Conservation (phyloP, 2,888 invertebrate species). For the Heliconius ismenius region DNA sequence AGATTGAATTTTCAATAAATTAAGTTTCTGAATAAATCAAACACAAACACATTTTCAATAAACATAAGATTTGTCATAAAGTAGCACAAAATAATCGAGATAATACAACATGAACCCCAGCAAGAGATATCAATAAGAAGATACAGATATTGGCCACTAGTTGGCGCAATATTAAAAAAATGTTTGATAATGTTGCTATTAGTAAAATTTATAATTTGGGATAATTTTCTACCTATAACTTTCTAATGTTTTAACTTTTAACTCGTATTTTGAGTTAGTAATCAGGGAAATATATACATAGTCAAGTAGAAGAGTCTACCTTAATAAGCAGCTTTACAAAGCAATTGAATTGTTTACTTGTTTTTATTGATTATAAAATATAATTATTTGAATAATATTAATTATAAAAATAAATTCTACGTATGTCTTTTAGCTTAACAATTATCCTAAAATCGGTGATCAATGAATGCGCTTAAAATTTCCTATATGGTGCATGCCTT, state of each 20-base stretch:
- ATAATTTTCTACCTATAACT: neutral
- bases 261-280: neutral
- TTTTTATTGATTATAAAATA: neutral
- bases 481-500: neutral
- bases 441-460: neutral
- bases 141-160: slow-evolving; percentile 68
- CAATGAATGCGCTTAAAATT: neutral
- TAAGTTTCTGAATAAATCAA: slow-evolving; percentile 57
- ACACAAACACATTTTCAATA: slow-evolving; percentile 71
- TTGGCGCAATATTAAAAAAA: slow-evolving; percentile 60
- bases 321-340: neutral
- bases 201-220: slow-evolving; percentile 28
- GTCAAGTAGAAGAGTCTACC: neutral
- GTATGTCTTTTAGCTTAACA: neutral
- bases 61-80: slow-evolving; percentile 65
- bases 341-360: neutral
- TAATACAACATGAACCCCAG: slow-evolving; percentile 73
- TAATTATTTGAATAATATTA: neutral
- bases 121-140: slow-evolving; percentile 79
- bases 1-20: slow-evolving; percentile 63
- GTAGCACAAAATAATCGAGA: slow-evolving; percentile 71
- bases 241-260: neutral
- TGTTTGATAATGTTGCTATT: slow-evolving; percentile 46
- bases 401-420: too few relatives aligned
- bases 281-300: neutral